Percentiles rank a stretch among this genome's conserved stretches.
phyloP scores from a whole-genome alignment of 1,140 invertebrate genomes.

The Lycorma delicatula region DNA sequence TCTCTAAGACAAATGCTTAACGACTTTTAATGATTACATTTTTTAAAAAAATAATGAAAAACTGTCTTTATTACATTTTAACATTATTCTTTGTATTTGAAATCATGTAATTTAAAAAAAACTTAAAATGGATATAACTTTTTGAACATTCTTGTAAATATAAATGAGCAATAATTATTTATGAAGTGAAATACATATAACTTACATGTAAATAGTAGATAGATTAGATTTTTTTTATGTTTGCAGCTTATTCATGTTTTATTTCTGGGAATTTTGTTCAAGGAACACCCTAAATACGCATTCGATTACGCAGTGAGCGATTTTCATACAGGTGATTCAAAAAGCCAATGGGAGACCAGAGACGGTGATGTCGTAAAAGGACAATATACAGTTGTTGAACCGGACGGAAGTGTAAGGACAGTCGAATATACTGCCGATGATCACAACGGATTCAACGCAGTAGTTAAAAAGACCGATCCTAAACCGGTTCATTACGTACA shows the following conservation, averaged over 20 bases:
- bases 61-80: no score
- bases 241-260: neutral
- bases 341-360: constrained; percentile 41
- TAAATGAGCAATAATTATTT: no score
- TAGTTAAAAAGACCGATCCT: constrained; percentile 30
- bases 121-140: no score
- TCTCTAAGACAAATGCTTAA: no score
- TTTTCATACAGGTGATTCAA: constrained; percentile 43
- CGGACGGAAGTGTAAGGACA: constrained; percentile 39
- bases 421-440: constrained; percentile 42
- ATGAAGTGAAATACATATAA: no score
- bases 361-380: constrained; percentile 44
- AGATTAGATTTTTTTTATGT: no score
- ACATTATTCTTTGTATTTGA: no score
- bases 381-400: constrained; percentile 42
- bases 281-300: constrained; percentile 39
- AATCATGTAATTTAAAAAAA: no score
- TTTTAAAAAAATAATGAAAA: no score
- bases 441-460: constrained; percentile 39
- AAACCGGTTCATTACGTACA: constrained; percentile 10
- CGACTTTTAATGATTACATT: no score
- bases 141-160: no score
- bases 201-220: no score
- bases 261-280: neutral
- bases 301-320: constrained; percentile 48